Percentiles rank a stretch among this genome's conserved stretches.
Evolutionary conservation across 2,113 vertebrate species (phyloP).

Genomic region (Centropristis striata): DNA sequence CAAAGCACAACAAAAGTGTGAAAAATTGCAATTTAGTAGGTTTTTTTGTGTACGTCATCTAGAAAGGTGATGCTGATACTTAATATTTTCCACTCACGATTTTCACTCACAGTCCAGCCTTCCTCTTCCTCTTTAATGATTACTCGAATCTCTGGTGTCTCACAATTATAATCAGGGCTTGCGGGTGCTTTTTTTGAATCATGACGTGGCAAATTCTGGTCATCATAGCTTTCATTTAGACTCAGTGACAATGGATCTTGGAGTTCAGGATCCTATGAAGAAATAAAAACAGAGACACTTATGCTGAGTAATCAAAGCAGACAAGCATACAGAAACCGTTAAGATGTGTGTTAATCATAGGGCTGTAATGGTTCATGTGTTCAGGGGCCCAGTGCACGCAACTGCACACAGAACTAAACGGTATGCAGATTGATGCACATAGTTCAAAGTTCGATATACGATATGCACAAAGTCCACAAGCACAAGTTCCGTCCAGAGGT

Average conservation of each 20-base stretch:
- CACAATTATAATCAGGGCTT: slow-evolving; percentile 38
- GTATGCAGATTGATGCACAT: no score
- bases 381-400: no score
- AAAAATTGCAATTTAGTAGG: neutral
- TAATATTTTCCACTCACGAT: slow-evolving; percentile 63
- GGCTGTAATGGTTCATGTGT: no score
- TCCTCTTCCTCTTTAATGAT: slow-evolving; percentile 76
- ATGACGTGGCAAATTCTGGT: slow-evolving; percentile 25
- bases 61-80: slow-evolving; percentile 14
- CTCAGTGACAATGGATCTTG: slow-evolving; percentile 60
- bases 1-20: slow-evolving; percentile 5
- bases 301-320: neutral
- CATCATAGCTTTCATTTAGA: slow-evolving; percentile 53
- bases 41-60: neutral
- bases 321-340: neutral
- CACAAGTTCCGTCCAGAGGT: no score
- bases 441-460: no score
- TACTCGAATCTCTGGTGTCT: slow-evolving; percentile 61
- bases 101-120: slow-evolving; percentile 71
- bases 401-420: no score
- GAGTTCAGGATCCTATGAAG: slow-evolving; percentile 66
- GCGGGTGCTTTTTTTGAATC: slow-evolving; percentile 19
- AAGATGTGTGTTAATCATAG: neutral
- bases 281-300: neutral
- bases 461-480: no score